Evolutionary conservation across 2,888 invertebrate genomes (phyloP).

Genomic region (Phortica magna): DNA sequence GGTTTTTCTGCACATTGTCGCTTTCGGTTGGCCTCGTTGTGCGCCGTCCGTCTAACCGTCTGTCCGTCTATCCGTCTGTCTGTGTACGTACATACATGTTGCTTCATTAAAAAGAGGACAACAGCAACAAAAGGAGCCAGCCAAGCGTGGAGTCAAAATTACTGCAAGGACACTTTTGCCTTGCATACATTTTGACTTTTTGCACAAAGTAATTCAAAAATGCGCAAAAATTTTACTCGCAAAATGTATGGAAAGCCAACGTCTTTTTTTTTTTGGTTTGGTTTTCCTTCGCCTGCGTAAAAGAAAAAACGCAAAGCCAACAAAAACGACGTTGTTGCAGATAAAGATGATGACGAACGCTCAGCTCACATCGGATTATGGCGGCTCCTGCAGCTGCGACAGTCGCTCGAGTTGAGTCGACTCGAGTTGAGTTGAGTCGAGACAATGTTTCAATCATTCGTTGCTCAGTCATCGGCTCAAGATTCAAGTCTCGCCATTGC

Average conservation of each 20-base stretch:
- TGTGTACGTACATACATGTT: conserved; percentile 10
- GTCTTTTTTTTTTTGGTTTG: no score
- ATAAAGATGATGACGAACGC: conserved; percentile 11
- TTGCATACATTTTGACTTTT: conserved; percentile 4
- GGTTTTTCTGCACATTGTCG: conserved; percentile 11
- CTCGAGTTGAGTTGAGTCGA: background rate
- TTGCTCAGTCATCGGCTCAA: background rate
- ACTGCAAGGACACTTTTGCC: conserved; percentile 11
- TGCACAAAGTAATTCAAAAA: background rate
- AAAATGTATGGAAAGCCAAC: no score
- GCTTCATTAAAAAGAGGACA: conserved; percentile 17
- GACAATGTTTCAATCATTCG: conserved; percentile 24
- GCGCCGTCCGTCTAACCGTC: background rate
- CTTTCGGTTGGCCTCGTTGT: background rate
- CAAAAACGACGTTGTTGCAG: background rate
- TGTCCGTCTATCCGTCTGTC: background rate
- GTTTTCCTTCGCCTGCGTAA: no score
- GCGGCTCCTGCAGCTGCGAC: conserved; percentile 29
- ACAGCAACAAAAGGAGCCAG: background rate
- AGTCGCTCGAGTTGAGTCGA: background rate
- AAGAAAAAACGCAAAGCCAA: background rate
- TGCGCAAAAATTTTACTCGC: background rate
- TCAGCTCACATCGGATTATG: conserved; percentile 24
- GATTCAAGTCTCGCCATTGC: background rate
- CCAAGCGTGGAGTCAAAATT: background rate